phyloP scores from a whole-genome alignment of 2,113 vertebrate genomes.

The Apteryx owenii region DNA sequence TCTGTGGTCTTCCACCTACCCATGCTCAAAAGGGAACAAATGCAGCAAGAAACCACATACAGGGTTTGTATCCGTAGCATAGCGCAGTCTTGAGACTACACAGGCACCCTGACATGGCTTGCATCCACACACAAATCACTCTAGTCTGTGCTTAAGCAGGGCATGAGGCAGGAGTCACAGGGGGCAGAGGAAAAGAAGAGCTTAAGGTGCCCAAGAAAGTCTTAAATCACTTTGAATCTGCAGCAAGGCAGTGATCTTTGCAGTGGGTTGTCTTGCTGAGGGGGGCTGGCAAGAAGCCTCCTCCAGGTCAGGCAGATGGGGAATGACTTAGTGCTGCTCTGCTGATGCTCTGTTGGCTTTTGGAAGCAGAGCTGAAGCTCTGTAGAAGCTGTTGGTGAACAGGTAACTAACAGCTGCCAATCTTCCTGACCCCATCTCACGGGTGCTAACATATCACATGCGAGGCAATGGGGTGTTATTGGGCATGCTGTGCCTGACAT shows the following conservation, averaged over 20 bases:
- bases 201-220: neutral
- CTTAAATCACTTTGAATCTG: neutral
- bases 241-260: neutral
- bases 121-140: neutral
- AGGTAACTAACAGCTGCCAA: accelerated
- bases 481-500: neutral
- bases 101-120: neutral
- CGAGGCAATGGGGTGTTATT: neutral
- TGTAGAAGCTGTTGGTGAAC: neutral
- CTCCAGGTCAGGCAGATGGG: neutral
- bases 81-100: accelerated
- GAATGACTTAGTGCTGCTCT: accelerated
- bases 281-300: neutral
- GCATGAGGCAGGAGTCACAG: neutral
- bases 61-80: accelerated
- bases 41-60: accelerated
- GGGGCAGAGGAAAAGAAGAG: neutral
- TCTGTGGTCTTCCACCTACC: neutral
- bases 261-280: neutral
- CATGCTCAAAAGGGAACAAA: neutral
- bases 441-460: accelerated
- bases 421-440: neutral
- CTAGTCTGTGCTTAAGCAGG: neutral
- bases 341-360: accelerated
- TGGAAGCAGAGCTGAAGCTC: neutral